Percentiles rank a stretch among this genome's conserved stretches.
These are phyloP conservation scores for Agapornis canus DNA, from an alignment of 2,797 vertebrate genomes.

Conservation along the genomic window DNA sequence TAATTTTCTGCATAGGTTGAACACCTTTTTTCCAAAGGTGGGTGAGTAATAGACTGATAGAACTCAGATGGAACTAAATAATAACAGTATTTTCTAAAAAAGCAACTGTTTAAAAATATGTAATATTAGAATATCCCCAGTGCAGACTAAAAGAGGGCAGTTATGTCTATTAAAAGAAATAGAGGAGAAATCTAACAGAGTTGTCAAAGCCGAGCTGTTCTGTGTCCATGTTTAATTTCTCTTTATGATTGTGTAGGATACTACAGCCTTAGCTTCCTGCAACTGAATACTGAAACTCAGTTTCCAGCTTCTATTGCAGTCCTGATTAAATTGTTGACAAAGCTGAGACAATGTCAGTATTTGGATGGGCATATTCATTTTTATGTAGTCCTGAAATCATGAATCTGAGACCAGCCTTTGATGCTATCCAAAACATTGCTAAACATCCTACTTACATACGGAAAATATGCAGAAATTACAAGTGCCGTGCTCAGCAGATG, in stretches of 20 bases:
- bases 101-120: background rate
- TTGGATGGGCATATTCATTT: background rate
- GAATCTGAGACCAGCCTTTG: background rate
- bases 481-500: background rate
- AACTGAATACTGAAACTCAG: background rate
- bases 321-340: constrained; percentile 45
- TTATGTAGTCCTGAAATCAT: constrained; percentile 1
- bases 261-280: background rate
- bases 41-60: background rate
- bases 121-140: background rate
- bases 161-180: constrained; percentile 28
- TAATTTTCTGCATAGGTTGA: background rate
- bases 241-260: background rate
- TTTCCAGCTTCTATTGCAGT: background rate
- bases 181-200: constrained; percentile 3
- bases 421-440: background rate
- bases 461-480: background rate
- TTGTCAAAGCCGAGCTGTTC: constrained; percentile 31
- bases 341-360: constrained; percentile 11
- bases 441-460: background rate
- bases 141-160: background rate
- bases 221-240: background rate
- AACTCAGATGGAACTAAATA: background rate
- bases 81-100: background rate
- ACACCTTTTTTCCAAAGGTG: background rate